phyloP scores from a whole-genome alignment of 2,888 invertebrate genomes.

The Willowsia nigromaculata region DNA sequence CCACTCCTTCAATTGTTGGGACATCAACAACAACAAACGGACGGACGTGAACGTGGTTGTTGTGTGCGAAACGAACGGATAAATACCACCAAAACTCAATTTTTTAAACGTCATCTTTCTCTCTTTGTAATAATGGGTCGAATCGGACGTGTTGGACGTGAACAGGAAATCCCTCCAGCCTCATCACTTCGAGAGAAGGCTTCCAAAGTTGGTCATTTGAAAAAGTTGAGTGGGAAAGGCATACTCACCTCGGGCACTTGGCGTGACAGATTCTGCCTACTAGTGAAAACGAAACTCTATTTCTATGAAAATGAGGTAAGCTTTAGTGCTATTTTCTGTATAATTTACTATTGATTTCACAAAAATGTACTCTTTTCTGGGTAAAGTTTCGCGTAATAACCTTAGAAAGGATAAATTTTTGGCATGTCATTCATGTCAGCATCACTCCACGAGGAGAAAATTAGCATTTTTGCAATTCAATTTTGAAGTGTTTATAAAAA shows the following conservation, averaged over 20 bases:
- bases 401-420: background rate
- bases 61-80: slow-evolving; percentile 47
- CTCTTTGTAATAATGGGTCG: slow-evolving; percentile 63
- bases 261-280: slow-evolving; percentile 75
- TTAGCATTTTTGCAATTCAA: background rate
- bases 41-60: background rate
- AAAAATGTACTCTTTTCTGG: background rate
- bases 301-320: slow-evolving; percentile 76
- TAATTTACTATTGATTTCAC: background rate
- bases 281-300: slow-evolving; percentile 76
- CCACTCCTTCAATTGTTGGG: slow-evolving; percentile 14
- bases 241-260: slow-evolving; percentile 77
- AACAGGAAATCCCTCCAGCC: slow-evolving; percentile 74
- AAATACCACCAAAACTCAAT: background rate
- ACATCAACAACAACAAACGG: background rate
- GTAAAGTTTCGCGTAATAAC: background rate
- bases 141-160: slow-evolving; percentile 39
- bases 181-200: slow-evolving; percentile 73
- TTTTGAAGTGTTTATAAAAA: slow-evolving; percentile 4
- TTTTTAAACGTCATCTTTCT: background rate
- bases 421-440: slow-evolving; percentile 2
- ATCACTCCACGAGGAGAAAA: background rate
- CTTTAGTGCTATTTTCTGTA: background rate
- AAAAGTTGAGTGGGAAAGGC: slow-evolving; percentile 76
- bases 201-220: slow-evolving; percentile 73